Conservation (phyloP, 2,797 vertebrate species). For the Sebastes iracundus region DNA sequence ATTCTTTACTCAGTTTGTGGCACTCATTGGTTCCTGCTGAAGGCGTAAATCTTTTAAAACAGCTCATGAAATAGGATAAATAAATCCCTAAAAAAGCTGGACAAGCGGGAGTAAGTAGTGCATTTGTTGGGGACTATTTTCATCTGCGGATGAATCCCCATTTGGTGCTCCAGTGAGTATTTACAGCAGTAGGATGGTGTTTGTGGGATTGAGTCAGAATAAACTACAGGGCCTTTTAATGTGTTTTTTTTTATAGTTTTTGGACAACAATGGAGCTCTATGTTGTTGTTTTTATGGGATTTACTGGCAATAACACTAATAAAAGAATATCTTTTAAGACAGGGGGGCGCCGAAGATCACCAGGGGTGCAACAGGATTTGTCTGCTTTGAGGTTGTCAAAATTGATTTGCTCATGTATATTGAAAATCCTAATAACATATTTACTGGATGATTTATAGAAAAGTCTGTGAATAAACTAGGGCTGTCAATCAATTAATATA, state of each 20-base stretch:
- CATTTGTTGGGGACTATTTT: background rate
- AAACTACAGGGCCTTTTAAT: background rate
- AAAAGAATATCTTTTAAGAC: background rate
- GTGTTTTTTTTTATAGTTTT: background rate
- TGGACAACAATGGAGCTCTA: too few species aligned
- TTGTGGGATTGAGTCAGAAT: background rate
- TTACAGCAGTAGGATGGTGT: background rate
- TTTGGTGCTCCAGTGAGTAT: background rate
- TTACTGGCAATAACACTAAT: background rate
- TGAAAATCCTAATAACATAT: too few species aligned
- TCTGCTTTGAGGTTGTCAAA: too few species aligned
- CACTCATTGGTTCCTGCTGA: background rate
- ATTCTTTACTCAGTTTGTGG: background rate
- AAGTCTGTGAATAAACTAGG: too few species aligned
- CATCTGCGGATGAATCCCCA: background rate
- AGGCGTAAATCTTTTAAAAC: background rate
- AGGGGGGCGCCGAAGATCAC: too few species aligned
- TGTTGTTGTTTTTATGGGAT: background rate
- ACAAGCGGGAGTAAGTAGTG: background rate
- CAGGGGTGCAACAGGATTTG: too few species aligned
- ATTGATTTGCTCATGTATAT: too few species aligned
- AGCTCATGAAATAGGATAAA: background rate
- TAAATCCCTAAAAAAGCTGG: background rate
- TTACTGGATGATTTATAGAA: too few species aligned
- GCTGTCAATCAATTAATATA: too few species aligned